Conservation (phyloP, 1,140 invertebrate species). For the Chymomyza costata region DNA sequence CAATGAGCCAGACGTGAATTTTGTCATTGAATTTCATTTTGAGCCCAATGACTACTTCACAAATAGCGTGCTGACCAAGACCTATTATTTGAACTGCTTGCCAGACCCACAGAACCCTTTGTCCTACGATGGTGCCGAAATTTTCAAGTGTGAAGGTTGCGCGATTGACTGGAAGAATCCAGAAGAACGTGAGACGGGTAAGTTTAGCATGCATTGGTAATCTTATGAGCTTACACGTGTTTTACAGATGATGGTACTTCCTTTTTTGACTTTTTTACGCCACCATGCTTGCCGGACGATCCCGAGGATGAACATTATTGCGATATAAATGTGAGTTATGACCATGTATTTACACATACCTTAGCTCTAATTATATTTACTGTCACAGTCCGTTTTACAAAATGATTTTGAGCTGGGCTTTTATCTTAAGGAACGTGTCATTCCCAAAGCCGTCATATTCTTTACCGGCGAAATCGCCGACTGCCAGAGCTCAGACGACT, state of each 20-base stretch:
- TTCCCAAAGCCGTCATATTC: constrained; percentile 91
- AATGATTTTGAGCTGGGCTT: constrained; percentile 94
- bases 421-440: constrained; percentile 89
- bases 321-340: constrained; percentile 62
- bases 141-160: constrained; percentile 87
- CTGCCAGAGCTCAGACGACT: constrained; percentile 73
- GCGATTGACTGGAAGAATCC: constrained; percentile 78
- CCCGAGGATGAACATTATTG: constrained; percentile 43
- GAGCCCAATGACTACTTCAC: constrained; percentile 92
- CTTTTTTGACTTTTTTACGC: constrained; percentile 96
- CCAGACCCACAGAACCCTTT: constrained; percentile 90
- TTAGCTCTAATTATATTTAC: not conserved
- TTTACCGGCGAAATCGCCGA: constrained; percentile 86
- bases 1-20: constrained; percentile 76
- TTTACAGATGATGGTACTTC: constrained; percentile 64
- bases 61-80: constrained; percentile 90
- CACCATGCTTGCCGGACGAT: constrained; percentile 78
- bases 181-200: constrained; percentile 91
- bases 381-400: constrained; percentile 75
- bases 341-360: not conserved
- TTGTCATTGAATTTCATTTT: constrained; percentile 91
- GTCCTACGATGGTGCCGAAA: constrained; percentile 94
- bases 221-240: not conserved
- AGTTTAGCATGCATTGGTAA: constrained; percentile 77
- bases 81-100: constrained; percentile 89